Conservation (phyloP, 2,797 vertebrate genomes). For the Eremophila alpestris region DNA sequence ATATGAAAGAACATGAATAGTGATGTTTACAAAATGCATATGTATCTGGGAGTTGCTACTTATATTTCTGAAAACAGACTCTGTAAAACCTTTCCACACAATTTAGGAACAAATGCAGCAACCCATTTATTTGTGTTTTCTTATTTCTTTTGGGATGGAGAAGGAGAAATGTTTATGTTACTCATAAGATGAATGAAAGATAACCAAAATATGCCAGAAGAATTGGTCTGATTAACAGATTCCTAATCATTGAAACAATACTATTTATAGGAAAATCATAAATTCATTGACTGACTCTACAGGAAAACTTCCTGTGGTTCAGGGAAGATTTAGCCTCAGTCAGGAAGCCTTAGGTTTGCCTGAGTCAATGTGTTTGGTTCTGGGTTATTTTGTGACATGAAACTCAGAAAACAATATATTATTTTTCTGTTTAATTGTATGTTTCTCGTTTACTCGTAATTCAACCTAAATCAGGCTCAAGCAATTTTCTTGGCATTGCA, state of each 20-base stretch:
- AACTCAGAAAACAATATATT: neutral
- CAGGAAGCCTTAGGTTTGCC: neutral
- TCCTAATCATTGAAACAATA: neutral
- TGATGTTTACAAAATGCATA: neutral
- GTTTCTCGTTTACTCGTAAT: neutral
- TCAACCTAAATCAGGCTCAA: neutral
- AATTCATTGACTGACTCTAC: neutral
- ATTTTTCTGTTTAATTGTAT: neutral
- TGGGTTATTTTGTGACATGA: neutral
- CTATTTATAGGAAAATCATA: neutral
- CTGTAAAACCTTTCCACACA: neutral
- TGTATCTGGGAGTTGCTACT: neutral
- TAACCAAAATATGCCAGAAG: neutral
- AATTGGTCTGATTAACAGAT: neutral
- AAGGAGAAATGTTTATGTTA: neutral
- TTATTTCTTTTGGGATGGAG: neutral
- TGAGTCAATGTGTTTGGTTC: neutral
- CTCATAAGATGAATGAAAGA: neutral
- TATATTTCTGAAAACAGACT: neutral
- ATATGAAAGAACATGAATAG: neutral
- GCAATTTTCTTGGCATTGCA: neutral
- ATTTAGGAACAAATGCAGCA: neutral
- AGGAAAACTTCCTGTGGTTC: neutral
- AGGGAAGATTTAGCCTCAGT: neutral
- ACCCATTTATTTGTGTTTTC: neutral